Percentiles rank a stretch among this genome's conserved stretches.
Evolutionary conservation across 2,888 invertebrate species (phyloP).

Genomic region (Drosophila engyochracea): DNA sequence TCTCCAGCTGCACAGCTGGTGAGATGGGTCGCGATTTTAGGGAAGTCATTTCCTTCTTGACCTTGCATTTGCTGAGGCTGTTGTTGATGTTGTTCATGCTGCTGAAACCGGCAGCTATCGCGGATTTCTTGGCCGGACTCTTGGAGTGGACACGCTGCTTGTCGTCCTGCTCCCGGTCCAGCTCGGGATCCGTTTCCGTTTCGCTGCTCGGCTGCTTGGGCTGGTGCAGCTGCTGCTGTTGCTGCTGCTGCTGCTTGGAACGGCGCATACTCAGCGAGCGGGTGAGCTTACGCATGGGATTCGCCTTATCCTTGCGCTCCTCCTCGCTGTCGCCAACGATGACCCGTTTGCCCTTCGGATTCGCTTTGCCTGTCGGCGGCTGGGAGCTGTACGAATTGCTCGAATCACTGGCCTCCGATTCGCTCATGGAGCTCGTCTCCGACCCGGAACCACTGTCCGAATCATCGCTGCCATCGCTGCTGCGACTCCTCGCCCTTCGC

Average conservation of each 20-base stretch:
- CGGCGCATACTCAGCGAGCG: conserved; percentile 90
- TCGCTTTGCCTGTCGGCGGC: conserved; percentile 46
- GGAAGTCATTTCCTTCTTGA: conserved; percentile 75
- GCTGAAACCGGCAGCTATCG: conserved; percentile 66
- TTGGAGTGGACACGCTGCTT: conserved; percentile 86
- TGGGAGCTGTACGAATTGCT: conserved; percentile 66
- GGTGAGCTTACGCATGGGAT: conserved; percentile 88
- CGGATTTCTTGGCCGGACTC: conserved; percentile 88
- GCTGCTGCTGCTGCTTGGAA: conserved; percentile 88
- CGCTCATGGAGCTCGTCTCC: conserved; percentile 66
- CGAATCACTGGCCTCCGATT: conserved; percentile 75
- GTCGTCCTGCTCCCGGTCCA: conserved; percentile 73
- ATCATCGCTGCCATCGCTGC: conserved; percentile 81
- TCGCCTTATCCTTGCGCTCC: conserved; percentile 71
- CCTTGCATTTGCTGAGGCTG: conserved; percentile 85
- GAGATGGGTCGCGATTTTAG: conserved; percentile 77
- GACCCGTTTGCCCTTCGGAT: conserved; percentile 55
- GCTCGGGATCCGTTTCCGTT: conserved; percentile 82
- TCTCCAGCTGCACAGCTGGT: conserved; percentile 86
- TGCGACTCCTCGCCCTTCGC: conserved; percentile 61
- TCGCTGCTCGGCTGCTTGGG: conserved; percentile 84
- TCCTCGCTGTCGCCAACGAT: conserved; percentile 68
- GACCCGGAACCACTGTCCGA: conserved; percentile 75
- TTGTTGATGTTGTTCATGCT: conserved; percentile 75
- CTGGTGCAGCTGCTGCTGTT: conserved; percentile 87